Conservation (phyloP, 2,888 invertebrate genomes). For the Drosophila hamatofila region DNA sequence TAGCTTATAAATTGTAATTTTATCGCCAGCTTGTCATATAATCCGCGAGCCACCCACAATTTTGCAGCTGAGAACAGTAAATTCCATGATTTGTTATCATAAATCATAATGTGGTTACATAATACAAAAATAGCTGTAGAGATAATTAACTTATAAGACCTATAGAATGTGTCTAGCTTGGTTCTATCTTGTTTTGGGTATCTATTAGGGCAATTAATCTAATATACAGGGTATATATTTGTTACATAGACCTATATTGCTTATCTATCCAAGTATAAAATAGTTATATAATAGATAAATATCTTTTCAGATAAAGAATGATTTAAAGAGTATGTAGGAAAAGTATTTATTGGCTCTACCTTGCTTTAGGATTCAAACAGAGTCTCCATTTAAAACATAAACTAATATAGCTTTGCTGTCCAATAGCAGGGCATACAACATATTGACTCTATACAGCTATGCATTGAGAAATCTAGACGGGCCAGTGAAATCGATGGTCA, state of each 20-base stretch:
- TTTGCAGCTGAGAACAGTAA: not conserved
- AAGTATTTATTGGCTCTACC: not conserved
- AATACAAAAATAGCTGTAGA: not conserved
- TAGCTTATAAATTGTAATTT: slow-evolving; percentile 44
- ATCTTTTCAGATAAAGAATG: no score
- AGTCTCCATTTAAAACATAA: not conserved
- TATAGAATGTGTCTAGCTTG: not conserved
- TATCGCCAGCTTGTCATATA: slow-evolving; percentile 47
- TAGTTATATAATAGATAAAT: no score
- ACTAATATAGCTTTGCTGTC: not conserved
- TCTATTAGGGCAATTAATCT: no score
- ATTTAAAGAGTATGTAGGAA: not conserved
- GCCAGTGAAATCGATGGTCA: not conserved
- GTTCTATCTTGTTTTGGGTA: not conserved
- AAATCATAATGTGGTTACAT: not conserved
- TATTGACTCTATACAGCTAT: not conserved
- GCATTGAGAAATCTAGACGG: not conserved
- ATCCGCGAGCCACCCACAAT: slow-evolving; percentile 31
- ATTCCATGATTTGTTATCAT: not conserved
- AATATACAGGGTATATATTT: not conserved
- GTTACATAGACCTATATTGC: not conserved
- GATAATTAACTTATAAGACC: not conserved
- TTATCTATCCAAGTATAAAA: no score
- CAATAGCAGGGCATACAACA: not conserved
- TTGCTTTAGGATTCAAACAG: not conserved